Conservation (phyloP, 2,797 vertebrate genomes). For the Sparus aurata region DNA sequence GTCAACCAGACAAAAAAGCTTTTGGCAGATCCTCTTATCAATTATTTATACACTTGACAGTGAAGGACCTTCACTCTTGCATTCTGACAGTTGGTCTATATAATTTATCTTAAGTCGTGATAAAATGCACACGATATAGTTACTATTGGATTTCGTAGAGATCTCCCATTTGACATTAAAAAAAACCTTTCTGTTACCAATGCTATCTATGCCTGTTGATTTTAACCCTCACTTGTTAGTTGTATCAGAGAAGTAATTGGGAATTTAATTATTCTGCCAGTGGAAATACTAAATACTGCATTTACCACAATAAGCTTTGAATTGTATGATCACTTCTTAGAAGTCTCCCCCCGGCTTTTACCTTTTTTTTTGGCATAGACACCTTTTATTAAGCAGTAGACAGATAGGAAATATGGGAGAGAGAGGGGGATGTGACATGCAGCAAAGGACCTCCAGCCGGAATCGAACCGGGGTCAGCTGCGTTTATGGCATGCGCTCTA, state of each 20-base stretch:
- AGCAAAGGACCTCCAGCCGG: too few species aligned
- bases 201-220: background rate
- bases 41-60: conserved; percentile 59
- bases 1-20: conserved; percentile 51
- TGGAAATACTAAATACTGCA: conserved; percentile 11
- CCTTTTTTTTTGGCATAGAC: conserved; percentile 51
- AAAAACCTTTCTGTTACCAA: background rate
- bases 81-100: conserved; percentile 19
- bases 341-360: conserved; percentile 26
- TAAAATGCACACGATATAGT: background rate
- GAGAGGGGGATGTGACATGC: too few species aligned
- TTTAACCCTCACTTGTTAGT: background rate
- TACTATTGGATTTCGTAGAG: background rate
- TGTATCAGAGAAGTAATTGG: too few species aligned
- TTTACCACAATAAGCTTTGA: conserved; percentile 4
- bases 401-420: too few species aligned
- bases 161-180: background rate
- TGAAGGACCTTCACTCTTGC: conserved; percentile 1
- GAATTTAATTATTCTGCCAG: conserved; percentile 5
- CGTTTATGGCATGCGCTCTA: too few species aligned
- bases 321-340: conserved; percentile 17
- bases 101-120: background rate
- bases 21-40: conserved; percentile 61
- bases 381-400: too few species aligned
- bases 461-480: too few species aligned